A percentile compares a stretch with the other conserved stretches of the same genome.
These are phyloP conservation scores for Rousettus leschenaultii DNA, from an alignment of 2,113 vertebrate genomes.

Conservation along the genomic window DNA sequence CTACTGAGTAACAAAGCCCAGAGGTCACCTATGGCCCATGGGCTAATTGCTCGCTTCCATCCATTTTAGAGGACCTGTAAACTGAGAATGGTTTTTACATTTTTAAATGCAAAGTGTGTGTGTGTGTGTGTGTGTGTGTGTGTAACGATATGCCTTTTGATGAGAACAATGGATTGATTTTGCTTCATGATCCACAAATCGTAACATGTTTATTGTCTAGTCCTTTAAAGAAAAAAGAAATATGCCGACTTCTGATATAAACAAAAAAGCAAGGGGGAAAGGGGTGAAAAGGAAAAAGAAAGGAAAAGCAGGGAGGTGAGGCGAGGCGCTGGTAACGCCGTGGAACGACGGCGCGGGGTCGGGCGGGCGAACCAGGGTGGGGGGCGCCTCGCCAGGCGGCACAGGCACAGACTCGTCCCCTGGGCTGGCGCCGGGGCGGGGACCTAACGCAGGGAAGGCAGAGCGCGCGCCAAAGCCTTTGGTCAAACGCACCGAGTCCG, in stretches of 20 bases:
- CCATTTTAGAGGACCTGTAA: background rate
- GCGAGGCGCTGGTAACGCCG: background rate
- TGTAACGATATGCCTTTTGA: background rate
- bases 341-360: fast-evolving
- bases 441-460: too few relatives aligned
- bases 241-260: background rate
- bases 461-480: too few relatives aligned
- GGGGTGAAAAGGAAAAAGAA: too few relatives aligned
- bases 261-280: background rate
- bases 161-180: background rate
- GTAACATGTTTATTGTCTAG: background rate
- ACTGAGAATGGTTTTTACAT: background rate
- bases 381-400: too few relatives aligned
- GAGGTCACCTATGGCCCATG: background rate
- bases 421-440: too few relatives aligned
- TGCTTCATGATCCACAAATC: background rate
- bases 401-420: too few relatives aligned
- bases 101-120: background rate
- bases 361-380: too few relatives aligned
- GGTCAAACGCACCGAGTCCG: too few relatives aligned
- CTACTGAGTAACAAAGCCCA: background rate
- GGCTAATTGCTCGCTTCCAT: background rate
- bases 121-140: background rate
- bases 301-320: background rate
- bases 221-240: background rate